Evolutionary conservation across 2,113 vertebrate species (phyloP).

Genomic region (Epinephelus moara): DNA sequence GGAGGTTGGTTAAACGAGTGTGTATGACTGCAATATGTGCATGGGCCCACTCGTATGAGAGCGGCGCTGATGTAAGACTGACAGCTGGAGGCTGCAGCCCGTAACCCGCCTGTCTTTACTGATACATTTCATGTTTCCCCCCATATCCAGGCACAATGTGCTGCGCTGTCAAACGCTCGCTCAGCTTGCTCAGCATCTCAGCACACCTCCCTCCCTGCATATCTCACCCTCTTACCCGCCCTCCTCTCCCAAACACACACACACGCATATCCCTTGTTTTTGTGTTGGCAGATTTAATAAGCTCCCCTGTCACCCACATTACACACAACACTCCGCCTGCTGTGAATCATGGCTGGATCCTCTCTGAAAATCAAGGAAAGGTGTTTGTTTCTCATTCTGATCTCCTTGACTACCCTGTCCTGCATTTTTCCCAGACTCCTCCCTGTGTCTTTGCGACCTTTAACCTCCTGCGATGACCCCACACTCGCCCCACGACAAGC

Average conservation of each 20-base stretch:
- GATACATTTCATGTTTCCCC: slow-evolving; percentile 36
- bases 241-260: background rate
- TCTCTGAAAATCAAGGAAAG: slow-evolving; percentile 18
- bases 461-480: slow-evolving; percentile 25
- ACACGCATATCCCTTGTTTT: slow-evolving; percentile 16
- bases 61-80: slow-evolving; percentile 8
- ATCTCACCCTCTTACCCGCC: background rate
- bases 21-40: background rate
- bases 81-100: slow-evolving; percentile 26
- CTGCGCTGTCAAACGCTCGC: slow-evolving; percentile 49
- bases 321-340: slow-evolving; percentile 18
- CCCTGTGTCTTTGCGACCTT: slow-evolving; percentile 35
- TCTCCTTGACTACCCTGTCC: slow-evolving; percentile 37
- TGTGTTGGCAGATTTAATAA: slow-evolving; percentile 69
- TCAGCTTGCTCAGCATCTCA: slow-evolving; percentile 70
- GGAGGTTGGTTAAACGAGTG: background rate
- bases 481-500: background rate
- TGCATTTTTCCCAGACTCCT: slow-evolving; percentile 12
- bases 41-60: background rate
- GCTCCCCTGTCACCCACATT: slow-evolving; percentile 51
- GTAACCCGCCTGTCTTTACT: slow-evolving; percentile 46
- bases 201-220: slow-evolving; percentile 7
- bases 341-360: slow-evolving; percentile 18
- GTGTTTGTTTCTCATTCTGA: slow-evolving; percentile 6
- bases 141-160: slow-evolving; percentile 47